Evolutionary conservation across 2,797 vertebrate genomes (phyloP), one percentile per base, ranked within the genome.

Genomic region (Naso thynnoides): DNA sequence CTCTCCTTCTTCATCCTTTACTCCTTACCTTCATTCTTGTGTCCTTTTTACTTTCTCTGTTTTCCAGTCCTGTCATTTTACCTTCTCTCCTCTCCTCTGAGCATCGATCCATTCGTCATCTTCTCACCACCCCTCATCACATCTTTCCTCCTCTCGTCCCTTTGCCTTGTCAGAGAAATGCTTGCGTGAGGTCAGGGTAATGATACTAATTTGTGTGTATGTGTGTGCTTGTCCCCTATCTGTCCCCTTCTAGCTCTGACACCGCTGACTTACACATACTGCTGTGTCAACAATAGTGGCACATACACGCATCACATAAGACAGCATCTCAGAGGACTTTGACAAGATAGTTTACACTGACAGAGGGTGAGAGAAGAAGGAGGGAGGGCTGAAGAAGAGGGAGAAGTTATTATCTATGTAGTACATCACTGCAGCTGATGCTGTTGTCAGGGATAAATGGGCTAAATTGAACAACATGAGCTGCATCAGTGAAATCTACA

Each of bases 171-270:
- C 70, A 76, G 76, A 74, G 38, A 47, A 29, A 58, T 1, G 68
- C 45, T 55, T 81, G 69, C 73, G 72, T 88, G 89, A 90, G 87
- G 88, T 89, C 85, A 81, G 63, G 73, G 83, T 76, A 82, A 86
- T 77, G 82, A 24, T 64, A 61, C 87, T 90, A 89, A 89, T 89
- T 85, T 90, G 88, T 86, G 86, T 87, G 88, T 87, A 76, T n/a
- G 70, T n/a, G 61, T 78, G 86, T 19, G 71, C 79, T 77, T 48
- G 90, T 86, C 86, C 87, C 82, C 88, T 86, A 61, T 79, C 59
- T 9, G 91, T 91, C 89, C 91, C 82, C 81, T 86, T 26, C 80
- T 11, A 7, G 67, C 67, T 75, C 2, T 52, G 83, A 78, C 84
- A 73, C 78, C 7, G 18, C 73, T 57, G 81, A 90, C 90, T 89